Conservation (phyloP, 2,888 invertebrate genomes). For the Selenia dentaria region DNA sequence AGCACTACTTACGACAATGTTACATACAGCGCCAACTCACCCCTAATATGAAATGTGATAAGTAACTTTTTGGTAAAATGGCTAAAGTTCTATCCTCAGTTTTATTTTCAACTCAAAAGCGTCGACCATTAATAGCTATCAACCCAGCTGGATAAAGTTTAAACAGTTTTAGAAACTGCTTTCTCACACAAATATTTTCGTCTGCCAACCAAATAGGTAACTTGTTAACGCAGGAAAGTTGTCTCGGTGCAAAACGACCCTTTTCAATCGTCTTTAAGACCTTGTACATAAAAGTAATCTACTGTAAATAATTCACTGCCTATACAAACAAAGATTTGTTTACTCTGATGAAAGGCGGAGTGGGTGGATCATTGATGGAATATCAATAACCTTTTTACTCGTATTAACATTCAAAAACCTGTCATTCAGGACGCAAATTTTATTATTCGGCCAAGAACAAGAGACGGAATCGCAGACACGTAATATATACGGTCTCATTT, state of each 20-base stretch:
- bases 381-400: neutral
- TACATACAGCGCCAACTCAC: too few species aligned
- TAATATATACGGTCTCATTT: too few species aligned
- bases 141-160: neutral
- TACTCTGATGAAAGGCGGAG: neutral
- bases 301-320: neutral
- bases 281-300: constrained; percentile 6
- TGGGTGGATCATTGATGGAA: neutral
- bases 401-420: too few species aligned
- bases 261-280: constrained; percentile 10
- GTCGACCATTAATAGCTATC: constrained; percentile 1
- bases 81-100: too few species aligned
- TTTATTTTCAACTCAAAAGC: neutral
- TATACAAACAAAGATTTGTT: neutral
- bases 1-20: too few species aligned
- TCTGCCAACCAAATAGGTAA: constrained; percentile 4
- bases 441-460: too few species aligned
- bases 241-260: constrained; percentile 4
- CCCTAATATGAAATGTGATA: too few species aligned
- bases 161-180: constrained; percentile 5
- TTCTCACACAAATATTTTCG: constrained; percentile 9
- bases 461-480: too few species aligned
- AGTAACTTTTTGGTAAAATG: too few species aligned
- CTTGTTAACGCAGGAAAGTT: constrained; percentile 12
- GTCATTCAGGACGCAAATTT: too few species aligned